phyloP scores from a whole-genome alignment of 2,797 vertebrate genomes.

The Scomberomorus guttatus region DNA sequence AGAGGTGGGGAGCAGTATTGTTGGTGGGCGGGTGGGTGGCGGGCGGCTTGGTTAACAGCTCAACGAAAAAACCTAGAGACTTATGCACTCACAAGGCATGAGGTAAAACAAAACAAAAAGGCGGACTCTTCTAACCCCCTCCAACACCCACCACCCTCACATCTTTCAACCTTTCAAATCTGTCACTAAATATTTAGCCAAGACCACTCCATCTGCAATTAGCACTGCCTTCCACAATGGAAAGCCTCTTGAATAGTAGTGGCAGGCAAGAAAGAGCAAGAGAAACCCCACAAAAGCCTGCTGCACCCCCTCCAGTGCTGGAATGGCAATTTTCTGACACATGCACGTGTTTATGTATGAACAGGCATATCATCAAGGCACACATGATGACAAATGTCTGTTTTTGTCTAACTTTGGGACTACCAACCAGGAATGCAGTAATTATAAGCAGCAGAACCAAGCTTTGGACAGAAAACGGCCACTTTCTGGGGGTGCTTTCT shows the following conservation, averaged over 20 bases:
- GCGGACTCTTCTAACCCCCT: constrained; percentile 37
- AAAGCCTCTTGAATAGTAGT: constrained; percentile 58
- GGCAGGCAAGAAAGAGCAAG: constrained; percentile 40
- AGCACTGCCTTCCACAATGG: constrained; percentile 70
- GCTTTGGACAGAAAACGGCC: neutral
- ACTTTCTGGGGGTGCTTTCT: neutral
- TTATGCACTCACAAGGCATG: constrained; percentile 63
- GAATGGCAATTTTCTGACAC: constrained; percentile 50
- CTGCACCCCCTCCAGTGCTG: constrained; percentile 24
- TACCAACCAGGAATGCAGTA: neutral
- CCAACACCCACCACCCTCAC: constrained; percentile 16
- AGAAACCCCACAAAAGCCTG: constrained; percentile 52
- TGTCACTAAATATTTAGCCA: constrained; percentile 79
- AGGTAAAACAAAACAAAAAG: constrained; percentile 68
- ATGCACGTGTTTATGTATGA: constrained; percentile 33
- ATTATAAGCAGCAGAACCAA: constrained; percentile 7
- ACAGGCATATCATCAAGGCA: constrained; percentile 34
- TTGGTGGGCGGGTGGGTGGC: neutral
- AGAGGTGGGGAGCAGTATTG: constrained; percentile 41
- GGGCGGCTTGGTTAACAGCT: constrained; percentile 53
- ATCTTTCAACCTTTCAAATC: constrained; percentile 72
- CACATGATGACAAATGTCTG: constrained; percentile 20
- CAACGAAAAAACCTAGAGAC: constrained; percentile 64
- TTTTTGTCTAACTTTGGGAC: constrained; percentile 11
- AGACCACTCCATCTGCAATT: constrained; percentile 77